These are phyloP conservation scores for Antechinus flavipes DNA, from an alignment of 2,113 vertebrate species.

Conservation along the genomic window DNA sequence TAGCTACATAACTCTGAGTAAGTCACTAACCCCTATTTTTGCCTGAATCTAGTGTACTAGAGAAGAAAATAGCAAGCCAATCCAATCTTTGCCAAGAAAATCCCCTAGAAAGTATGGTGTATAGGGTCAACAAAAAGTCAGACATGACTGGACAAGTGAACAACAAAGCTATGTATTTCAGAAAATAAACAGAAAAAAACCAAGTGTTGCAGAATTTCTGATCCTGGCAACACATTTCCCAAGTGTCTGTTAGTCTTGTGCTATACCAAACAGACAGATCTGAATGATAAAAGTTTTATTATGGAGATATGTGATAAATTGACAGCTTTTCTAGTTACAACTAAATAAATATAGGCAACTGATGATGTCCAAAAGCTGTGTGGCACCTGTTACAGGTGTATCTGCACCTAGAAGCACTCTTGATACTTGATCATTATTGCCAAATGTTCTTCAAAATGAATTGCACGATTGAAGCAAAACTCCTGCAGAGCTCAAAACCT, in stretches of 20 bases:
- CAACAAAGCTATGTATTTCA: background rate
- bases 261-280: background rate
- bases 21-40: background rate
- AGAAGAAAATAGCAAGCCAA: background rate
- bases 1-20: background rate
- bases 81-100: background rate
- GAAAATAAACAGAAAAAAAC: background rate
- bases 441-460: background rate
- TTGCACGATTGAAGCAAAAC: background rate
- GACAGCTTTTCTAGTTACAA: background rate
- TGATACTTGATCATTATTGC: background rate
- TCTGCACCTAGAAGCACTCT: background rate
- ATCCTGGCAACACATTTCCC: background rate
- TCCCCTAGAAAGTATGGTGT: too few relatives aligned
- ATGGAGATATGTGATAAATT: background rate
- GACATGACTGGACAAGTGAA: background rate
- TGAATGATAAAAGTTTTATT: background rate
- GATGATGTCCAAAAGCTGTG: background rate
- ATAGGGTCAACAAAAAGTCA: background rate
- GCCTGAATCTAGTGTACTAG: background rate
- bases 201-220: background rate
- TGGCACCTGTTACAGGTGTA: background rate
- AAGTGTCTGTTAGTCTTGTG: background rate
- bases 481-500: background rate
- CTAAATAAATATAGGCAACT: background rate